Conservation (phyloP, 2,113 vertebrate species). For the Semnornis frantzii region DNA sequence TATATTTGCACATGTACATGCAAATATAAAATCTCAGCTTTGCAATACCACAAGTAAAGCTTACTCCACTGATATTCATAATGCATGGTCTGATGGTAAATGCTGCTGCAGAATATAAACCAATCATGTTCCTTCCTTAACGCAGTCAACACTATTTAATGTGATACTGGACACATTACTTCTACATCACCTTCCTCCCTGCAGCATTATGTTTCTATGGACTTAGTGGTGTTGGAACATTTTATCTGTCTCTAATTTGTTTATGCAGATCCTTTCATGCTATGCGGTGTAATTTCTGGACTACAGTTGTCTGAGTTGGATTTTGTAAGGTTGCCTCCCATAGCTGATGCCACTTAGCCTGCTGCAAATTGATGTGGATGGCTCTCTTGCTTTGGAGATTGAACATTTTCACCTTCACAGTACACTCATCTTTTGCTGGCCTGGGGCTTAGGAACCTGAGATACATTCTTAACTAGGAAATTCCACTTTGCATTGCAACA, state of each 20-base stretch:
- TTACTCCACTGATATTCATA: slow-evolving; percentile 4
- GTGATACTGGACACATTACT: neutral
- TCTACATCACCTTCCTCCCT: neutral
- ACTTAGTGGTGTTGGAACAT: neutral
- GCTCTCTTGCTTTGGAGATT: slow-evolving; percentile 65
- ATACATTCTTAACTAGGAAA: slow-evolving; percentile 75
- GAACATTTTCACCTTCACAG: slow-evolving; percentile 74
- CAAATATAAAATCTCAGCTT: neutral
- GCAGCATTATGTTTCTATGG: neutral
- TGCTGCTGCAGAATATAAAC: neutral
- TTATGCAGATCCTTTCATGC: slow-evolving; percentile 56
- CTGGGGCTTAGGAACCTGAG: slow-evolving; percentile 72
- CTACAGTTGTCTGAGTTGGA: slow-evolving; percentile 17
- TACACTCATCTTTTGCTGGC: slow-evolving; percentile 42
- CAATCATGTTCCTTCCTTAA: neutral
- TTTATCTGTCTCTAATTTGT: slow-evolving; percentile 6
- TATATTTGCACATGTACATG: neutral
- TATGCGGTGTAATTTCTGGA: neutral
- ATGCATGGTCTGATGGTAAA: slow-evolving; percentile 2
- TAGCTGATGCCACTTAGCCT: slow-evolving; percentile 73
- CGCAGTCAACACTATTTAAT: neutral
- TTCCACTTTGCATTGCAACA: slow-evolving; percentile 59
- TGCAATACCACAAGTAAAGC: neutral
- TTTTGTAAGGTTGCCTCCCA: slow-evolving; percentile 62
- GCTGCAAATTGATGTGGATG: slow-evolving; percentile 78